Conservation (phyloP, 2,113 vertebrate genomes). For the Amblyopsis rosae region DNA sequence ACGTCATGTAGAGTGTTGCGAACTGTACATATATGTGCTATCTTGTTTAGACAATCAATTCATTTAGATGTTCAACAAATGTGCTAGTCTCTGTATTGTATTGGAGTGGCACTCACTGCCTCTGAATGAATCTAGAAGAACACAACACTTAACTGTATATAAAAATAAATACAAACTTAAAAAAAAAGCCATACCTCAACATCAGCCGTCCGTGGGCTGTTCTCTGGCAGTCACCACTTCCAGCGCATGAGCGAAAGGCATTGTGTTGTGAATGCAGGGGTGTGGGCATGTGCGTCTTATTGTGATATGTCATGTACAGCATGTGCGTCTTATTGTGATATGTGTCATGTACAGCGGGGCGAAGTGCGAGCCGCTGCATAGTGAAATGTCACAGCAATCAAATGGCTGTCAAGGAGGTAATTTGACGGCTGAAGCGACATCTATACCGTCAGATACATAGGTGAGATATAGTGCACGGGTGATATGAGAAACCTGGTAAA, state of each 20-base stretch:
- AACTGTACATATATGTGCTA: too few relatives aligned
- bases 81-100: too few relatives aligned
- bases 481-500: slow-evolving; percentile 26
- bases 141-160: too few relatives aligned
- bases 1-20: too few relatives aligned
- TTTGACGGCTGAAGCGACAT: slow-evolving; percentile 42
- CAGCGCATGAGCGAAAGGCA: slow-evolving; percentile 11
- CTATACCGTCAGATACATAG: slow-evolving; percentile 17
- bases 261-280: slow-evolving; percentile 21
- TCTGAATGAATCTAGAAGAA: too few relatives aligned
- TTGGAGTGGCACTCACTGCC: too few relatives aligned
- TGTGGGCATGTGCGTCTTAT: slow-evolving; percentile 21
- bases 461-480: slow-evolving; percentile 14
- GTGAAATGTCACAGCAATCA: slow-evolving; percentile 65
- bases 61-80: too few relatives aligned
- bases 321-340: slow-evolving; percentile 31
- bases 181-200: neutral
- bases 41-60: too few relatives aligned
- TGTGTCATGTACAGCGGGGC: slow-evolving; percentile 35
- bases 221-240: neutral
- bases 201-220: neutral
- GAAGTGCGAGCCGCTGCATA: slow-evolving; percentile 15
- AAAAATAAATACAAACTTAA: too few relatives aligned
- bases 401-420: slow-evolving; percentile 26
- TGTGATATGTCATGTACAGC: slow-evolving; percentile 35